Percentiles rank a stretch among this genome's conserved stretches.
These are phyloP conservation scores for Ganaspis sp. DNA, from an alignment of 1,140 invertebrate species.

Conservation along the genomic window DNA sequence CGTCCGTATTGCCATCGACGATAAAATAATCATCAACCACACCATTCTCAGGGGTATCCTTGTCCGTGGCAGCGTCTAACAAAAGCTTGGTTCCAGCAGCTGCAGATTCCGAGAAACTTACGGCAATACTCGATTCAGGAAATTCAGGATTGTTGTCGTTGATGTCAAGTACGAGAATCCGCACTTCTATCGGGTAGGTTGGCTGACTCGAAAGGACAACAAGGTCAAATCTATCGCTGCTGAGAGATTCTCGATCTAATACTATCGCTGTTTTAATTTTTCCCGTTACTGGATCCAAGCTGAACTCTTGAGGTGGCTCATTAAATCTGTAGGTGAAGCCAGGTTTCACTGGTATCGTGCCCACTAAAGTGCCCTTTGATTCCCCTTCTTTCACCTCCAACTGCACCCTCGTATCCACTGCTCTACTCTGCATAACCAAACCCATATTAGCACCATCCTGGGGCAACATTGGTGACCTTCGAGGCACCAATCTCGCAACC, in stretches of 20 bases:
- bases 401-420: conserved; percentile 89
- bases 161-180: conserved; percentile 89
- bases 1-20: conserved; percentile 90
- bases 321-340: conserved; percentile 95
- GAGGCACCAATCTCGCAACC: conserved; percentile 72
- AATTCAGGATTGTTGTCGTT: conserved; percentile 95
- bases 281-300: conserved; percentile 86
- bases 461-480: conserved; percentile 68
- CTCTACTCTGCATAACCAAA: conserved; percentile 88
- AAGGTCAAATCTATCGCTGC: conserved; percentile 88
- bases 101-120: conserved; percentile 93
- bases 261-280: conserved; percentile 88
- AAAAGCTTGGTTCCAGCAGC: conserved; percentile 89
- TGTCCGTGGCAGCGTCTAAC: conserved; percentile 91
- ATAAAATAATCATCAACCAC: conserved; percentile 92
- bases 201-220: conserved; percentile 94
- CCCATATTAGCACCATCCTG: conserved; percentile 63
- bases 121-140: conserved; percentile 89
- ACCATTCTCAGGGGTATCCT: conserved; percentile 90
- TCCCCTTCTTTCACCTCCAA: conserved; percentile 90
- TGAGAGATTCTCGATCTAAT: conserved; percentile 87
- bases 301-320: conserved; percentile 90
- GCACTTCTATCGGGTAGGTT: conserved; percentile 94
- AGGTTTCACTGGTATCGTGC: conserved; percentile 89
- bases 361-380: conserved; percentile 87